Percentiles rank a stretch among this genome's conserved stretches.
Evolutionary conservation across 2,797 vertebrate species (phyloP).

Genomic region (Acrossocheilus fasciatus): DNA sequence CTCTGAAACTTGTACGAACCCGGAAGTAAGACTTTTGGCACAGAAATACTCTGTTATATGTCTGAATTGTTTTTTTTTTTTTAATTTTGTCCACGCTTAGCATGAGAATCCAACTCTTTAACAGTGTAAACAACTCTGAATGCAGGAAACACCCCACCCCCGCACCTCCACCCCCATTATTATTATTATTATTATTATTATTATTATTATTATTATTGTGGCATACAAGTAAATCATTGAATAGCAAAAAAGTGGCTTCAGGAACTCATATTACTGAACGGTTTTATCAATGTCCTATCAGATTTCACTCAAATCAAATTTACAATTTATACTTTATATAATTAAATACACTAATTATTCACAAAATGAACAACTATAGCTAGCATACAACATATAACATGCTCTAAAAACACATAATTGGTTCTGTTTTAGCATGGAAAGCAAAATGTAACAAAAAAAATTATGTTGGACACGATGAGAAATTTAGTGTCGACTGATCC

Average conservation of each 20-base stretch:
- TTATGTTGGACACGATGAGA: background rate
- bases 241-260: background rate
- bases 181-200: background rate
- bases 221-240: background rate
- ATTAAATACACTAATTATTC: too few relatives aligned
- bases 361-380: background rate
- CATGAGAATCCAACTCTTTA: too few relatives aligned
- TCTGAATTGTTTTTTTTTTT: too few relatives aligned
- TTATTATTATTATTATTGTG: background rate
- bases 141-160: too few relatives aligned
- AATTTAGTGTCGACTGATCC: slow-evolving; percentile 1
- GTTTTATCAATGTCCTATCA: background rate
- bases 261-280: background rate
- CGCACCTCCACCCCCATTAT: too few relatives aligned
- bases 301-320: background rate
- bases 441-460: background rate
- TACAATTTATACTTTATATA: background rate
- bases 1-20: too few relatives aligned
- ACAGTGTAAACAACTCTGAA: too few relatives aligned
- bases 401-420: background rate
- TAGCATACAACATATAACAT: background rate
- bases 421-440: background rate
- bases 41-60: too few relatives aligned
- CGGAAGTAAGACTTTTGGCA: too few relatives aligned
- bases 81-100: too few relatives aligned